Conservation (phyloP, 1,140 invertebrate genomes). For the Himalopsyche phryganea region DNA sequence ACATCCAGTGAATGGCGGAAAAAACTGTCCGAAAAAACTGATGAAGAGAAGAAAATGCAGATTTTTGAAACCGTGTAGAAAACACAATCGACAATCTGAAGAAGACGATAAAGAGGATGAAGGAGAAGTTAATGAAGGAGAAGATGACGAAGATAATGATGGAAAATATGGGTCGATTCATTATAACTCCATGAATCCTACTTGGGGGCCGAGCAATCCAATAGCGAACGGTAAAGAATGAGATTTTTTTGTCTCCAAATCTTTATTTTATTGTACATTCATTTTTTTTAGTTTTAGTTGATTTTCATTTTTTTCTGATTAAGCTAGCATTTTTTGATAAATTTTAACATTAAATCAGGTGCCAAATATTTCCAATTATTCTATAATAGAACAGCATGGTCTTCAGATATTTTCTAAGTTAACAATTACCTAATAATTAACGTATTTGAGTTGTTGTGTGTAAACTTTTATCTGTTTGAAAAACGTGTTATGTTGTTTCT, state of each 20-base stretch:
- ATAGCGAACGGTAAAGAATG: constrained; percentile 16
- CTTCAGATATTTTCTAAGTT: no score
- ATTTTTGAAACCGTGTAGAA: constrained; percentile 44
- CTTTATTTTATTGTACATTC: no score
- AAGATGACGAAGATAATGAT: constrained; percentile 38
- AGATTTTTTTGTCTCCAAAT: background rate
- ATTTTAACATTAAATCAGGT: no score
- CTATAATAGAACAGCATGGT: no score
- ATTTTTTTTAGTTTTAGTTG: no score
- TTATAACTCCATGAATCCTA: constrained; percentile 33
- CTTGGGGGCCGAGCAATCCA: constrained; percentile 34
- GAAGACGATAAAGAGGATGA: constrained; percentile 5
- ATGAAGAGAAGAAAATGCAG: constrained; percentile 54
- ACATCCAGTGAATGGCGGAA: constrained; percentile 59
- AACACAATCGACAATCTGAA: constrained; percentile 2
- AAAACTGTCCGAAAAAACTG: constrained; percentile 62
- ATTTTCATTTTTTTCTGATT: no score
- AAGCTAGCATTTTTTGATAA: no score
- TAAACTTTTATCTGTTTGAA: no score
- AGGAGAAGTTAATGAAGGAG: constrained; percentile 2
- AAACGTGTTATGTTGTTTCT: no score
- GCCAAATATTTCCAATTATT: no score
- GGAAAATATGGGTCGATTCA: constrained; percentile 23
- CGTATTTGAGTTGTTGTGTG: no score
- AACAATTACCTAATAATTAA: no score